A percentile compares a stretch with the other conserved stretches of the same genome.
phyloP scores from a whole-genome alignment of 2,797 vertebrate genomes.

The Thripadectes ignobilis region DNA sequence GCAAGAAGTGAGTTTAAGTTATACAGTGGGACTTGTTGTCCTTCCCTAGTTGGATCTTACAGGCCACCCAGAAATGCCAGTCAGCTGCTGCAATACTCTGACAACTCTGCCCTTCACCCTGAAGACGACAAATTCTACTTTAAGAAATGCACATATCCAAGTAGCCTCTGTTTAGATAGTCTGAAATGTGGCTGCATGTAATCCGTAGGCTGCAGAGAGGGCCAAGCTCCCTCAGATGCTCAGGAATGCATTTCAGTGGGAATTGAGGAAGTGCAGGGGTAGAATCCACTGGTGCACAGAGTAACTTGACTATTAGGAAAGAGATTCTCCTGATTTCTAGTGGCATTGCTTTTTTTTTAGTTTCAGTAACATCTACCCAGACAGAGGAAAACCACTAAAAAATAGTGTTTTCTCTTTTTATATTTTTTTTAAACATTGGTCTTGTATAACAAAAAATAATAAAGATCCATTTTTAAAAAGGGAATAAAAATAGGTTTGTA shows the following conservation, averaged over 20 bases:
- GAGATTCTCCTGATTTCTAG: background rate
- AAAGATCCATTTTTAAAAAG: background rate
- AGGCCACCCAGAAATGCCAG: background rate
- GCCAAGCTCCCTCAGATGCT: background rate
- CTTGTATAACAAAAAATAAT: background rate
- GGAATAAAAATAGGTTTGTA: background rate
- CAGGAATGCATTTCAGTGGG: background rate
- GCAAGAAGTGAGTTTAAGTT: background rate
- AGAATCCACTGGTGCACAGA: background rate
- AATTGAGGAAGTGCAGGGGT: background rate
- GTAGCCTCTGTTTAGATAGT: background rate
- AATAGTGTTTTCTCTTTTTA: background rate
- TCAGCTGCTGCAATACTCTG: background rate
- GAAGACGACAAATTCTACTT: background rate
- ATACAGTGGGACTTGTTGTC: background rate
- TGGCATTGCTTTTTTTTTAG: background rate
- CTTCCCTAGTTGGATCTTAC: background rate
- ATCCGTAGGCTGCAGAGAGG: background rate
- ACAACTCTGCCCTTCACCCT: background rate
- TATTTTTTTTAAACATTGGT: background rate
- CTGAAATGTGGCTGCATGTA: background rate
- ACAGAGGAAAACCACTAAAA: background rate
- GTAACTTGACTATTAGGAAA: background rate
- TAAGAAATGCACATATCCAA: background rate
- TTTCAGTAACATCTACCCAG: background rate